A percentile compares a stretch with the other conserved stretches of the same genome.
These are phyloP conservation scores for Drosophila cardini DNA, from an alignment of 1,140 invertebrate species.

Conservation along the genomic window DNA sequence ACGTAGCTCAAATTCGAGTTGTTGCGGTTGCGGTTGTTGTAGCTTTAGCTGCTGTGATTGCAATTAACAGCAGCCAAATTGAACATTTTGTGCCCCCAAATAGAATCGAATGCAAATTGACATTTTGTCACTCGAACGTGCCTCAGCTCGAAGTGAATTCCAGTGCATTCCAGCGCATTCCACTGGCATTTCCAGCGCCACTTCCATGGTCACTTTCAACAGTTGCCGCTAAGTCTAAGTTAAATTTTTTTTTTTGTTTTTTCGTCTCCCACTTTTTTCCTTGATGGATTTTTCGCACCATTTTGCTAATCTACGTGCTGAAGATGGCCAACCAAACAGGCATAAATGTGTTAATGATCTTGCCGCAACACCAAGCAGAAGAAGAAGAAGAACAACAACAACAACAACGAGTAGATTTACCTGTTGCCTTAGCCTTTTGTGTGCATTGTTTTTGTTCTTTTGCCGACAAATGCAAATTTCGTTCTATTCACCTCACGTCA, in stretches of 20 bases:
- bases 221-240: conserved; percentile 36
- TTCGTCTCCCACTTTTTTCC: neutral
- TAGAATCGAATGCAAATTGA: conserved; percentile 80
- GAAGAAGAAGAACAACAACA: conserved; percentile 11
- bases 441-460: conserved; percentile 70
- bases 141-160: conserved; percentile 26
- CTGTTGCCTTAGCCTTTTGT: conserved; percentile 27
- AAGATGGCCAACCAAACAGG: conserved; percentile 18
- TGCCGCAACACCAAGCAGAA: conserved; percentile 16
- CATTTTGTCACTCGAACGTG: conserved; percentile 81
- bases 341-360: conserved; percentile 78
- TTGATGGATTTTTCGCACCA: conserved; percentile 76
- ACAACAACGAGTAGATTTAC: conserved; percentile 31
- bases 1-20: conserved; percentile 39
- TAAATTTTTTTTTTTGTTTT: conserved; percentile 6
- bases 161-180: conserved; percentile 22
- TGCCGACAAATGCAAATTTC: conserved; percentile 78
- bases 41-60: conserved; percentile 47
- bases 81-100: conserved; percentile 51
- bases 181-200: conserved; percentile 44
- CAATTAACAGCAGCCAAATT: conserved; percentile 71
- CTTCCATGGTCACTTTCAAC: conserved; percentile 54
- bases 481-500: conserved; percentile 71
- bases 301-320: conserved; percentile 41
- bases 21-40: conserved; percentile 22